These are phyloP conservation scores for Temnopleurus reevesii DNA, from an alignment of 53 echinoderm and acorn worm genomes.

Conservation along the genomic window DNA sequence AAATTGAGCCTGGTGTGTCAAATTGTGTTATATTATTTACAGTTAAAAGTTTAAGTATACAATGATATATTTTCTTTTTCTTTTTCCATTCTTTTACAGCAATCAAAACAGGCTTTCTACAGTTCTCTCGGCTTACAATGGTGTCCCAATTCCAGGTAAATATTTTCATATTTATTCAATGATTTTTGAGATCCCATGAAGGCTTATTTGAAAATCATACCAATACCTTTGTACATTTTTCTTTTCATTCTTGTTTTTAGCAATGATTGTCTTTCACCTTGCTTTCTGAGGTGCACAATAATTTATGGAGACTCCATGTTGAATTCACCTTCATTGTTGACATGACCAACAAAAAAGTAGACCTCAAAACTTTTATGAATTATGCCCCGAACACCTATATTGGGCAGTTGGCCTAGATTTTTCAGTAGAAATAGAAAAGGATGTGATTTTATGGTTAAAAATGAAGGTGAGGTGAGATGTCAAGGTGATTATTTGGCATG, in stretches of 20 bases:
- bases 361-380: neutral
- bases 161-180: neutral
- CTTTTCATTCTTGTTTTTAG: no score
- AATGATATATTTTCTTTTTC: neutral
- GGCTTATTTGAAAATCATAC: neutral
- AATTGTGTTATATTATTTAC: neutral
- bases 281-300: no score
- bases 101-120: slow-evolving; percentile 90
- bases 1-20: no score
- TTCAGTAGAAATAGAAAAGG: neutral
- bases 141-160: slow-evolving; percentile 88
- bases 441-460: neutral
- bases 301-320: neutral
- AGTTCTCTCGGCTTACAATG: slow-evolving; percentile 84
- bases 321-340: neutral
- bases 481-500: neutral
- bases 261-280: no score
- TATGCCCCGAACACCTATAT: neutral
- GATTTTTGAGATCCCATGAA: neutral
- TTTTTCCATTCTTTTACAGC: slow-evolving; percentile 51
- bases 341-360: no score
- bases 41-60: neutral
- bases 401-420: neutral
- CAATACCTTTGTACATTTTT: no score
- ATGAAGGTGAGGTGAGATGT: neutral